Conservation (phyloP, 2,797 vertebrate genomes). For the Intellagama lesueurii region DNA sequence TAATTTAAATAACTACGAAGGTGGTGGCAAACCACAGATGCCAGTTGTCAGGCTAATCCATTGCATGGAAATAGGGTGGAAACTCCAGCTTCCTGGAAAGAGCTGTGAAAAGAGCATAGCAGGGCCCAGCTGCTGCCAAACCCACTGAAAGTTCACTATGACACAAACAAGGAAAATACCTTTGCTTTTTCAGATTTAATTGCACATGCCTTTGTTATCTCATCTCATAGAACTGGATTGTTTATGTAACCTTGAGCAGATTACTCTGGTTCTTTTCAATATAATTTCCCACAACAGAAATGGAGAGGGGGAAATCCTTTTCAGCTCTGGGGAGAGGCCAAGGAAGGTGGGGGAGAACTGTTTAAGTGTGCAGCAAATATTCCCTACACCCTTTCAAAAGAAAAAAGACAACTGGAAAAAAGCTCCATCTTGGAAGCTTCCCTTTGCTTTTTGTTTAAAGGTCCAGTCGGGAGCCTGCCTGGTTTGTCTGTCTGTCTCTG, state of each 20-base stretch:
- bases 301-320: not conserved
- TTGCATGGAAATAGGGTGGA: not conserved
- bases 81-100: not conserved
- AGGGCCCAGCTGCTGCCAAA: not conserved
- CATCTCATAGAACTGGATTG: not conserved
- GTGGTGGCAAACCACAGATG: not conserved
- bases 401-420: too few species aligned
- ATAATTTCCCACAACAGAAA: not conserved
- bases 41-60: too few species aligned
- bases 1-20: not conserved
- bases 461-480: too few species aligned
- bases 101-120: not conserved
- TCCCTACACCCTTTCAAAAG: too few species aligned
- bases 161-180: not conserved
- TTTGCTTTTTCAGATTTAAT: not conserved
- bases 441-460: too few species aligned
- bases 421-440: too few species aligned
- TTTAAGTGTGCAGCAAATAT: too few species aligned
- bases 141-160: too few species aligned
- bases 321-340: not conserved
- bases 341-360: too few species aligned
- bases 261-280: not conserved
- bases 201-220: not conserved
- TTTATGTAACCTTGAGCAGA: not conserved
- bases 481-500: too few species aligned